These are phyloP conservation scores for Porites divaricata DNA, from an alignment of 92 coral and sea anemone species.

Conservation along the genomic window DNA sequence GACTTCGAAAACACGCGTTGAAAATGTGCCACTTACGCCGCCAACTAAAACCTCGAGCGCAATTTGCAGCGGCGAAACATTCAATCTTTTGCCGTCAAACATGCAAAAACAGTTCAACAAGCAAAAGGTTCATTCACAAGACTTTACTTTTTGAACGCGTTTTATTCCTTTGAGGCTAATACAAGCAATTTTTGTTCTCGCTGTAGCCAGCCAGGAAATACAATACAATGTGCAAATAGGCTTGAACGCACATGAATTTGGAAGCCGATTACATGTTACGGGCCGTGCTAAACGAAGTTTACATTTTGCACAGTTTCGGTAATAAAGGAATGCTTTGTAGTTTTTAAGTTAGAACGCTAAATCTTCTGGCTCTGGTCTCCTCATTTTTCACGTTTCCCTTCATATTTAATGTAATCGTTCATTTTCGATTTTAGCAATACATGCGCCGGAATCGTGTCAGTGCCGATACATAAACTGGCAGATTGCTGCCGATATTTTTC, in stretches of 20 bases:
- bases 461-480: constrained; percentile 3
- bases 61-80: constrained; percentile 29
- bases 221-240: constrained; percentile 55
- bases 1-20: constrained; percentile 97
- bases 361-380: constrained; percentile 9
- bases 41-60: constrained; percentile 27
- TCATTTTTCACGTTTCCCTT: constrained; percentile 58
- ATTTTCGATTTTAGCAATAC: constrained; percentile 83
- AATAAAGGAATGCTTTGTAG: neutral
- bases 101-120: neutral
- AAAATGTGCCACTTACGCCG: constrained; percentile 71
- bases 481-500: constrained; percentile 30
- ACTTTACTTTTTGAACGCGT: neutral
- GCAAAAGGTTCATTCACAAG: neutral
- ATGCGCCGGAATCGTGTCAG: constrained; percentile 57
- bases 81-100: neutral
- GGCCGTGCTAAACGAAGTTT: constrained; percentile 27
- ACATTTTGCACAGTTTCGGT: constrained; percentile 16
- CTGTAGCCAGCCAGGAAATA: constrained; percentile 47
- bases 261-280: constrained; percentile 45
- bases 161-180: constrained; percentile 37
- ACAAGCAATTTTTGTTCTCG: constrained; percentile 47
- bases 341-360: constrained; percentile 4
- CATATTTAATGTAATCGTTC: constrained; percentile 84
- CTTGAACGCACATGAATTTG: constrained; percentile 42